Evolutionary conservation across 2,888 invertebrate genomes (phyloP), one percentile per base, ranked within the genome.

Genomic region (Eupithecia dodoneata): DNA sequence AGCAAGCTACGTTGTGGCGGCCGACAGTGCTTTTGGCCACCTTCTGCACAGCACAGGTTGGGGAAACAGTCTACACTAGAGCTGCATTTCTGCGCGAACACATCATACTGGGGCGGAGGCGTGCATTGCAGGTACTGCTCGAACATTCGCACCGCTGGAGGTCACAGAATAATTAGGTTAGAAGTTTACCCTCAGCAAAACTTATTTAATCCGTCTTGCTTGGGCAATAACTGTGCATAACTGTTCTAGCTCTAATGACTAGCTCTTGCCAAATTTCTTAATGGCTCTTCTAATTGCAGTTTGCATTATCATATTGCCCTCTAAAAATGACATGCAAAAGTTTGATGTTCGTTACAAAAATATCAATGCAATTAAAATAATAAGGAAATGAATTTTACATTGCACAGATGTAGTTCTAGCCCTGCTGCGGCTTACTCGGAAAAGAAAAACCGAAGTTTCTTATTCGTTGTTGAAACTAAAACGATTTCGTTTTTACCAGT

Each of bases 11-110:
- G 96, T 87, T 96, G 97, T 52, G 97, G 97, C 9, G 97, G 97
- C 70, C 97, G 95, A 85, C 97, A 97, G 83, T 96, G 96, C 82
- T 96, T 96, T 83, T 96, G 96, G 5, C 97, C 97, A 67, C 96
- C 96, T 90, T 97, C 97, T 82, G 97, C 97, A 80, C 97, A 97
- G 87, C 97, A 97, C 78, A 97, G 93, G 91, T 97, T 97, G 9
- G 97, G 97, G 89, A 97, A 97, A 88, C 97, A 97, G 89, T 97
- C 97, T 4, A 97, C 93, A 15, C 96, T 96, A 7, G 96, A 96
- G 79, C 96, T 96, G 88, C 97, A 97, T 45, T 96, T 91, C 85
- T 97, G 97, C 2, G 97, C 97, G 90, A 97, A 97, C 74, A 97
- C 86, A 90, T 97, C 97, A 78, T 96, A 95, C 80, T 96, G 92